A percentile compares a stretch with the other conserved stretches of the same genome.
phyloP scores from a whole-genome alignment of 2,888 invertebrate genomes.

The Osedax fenrisi region DNA sequence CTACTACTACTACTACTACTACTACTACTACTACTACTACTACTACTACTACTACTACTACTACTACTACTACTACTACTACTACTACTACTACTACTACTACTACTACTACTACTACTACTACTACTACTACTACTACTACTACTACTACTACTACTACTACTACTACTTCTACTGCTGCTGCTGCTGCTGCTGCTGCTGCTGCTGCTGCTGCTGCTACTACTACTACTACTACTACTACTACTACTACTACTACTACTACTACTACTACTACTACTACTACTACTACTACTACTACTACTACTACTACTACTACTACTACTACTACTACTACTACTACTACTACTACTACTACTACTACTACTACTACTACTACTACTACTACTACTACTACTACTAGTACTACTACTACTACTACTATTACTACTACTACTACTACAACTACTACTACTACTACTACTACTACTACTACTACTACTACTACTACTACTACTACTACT shows the following conservation, averaged over 20 bases:
- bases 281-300: conserved; percentile 3
- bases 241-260: conserved; percentile 21
- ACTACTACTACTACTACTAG: not conserved
- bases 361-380: not conserved
- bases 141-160: conserved; percentile 14
- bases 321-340: conserved; percentile 18
- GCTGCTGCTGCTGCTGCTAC: conserved; percentile 5
- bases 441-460: not conserved
- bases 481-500: conserved; percentile 19
- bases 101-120: conserved; percentile 16
- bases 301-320: not conserved
- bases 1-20: conserved; percentile 11
- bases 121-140: conserved; percentile 9
- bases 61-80: conserved; percentile 12
- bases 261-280: conserved; percentile 3
- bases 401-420: not conserved
- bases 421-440: not conserved
- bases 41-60: conserved; percentile 14
- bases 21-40: conserved; percentile 12
- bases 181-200: conserved; percentile 4
- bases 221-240: conserved; percentile 15
- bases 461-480: conserved; percentile 22
- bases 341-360: conserved; percentile 13
- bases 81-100: conserved; percentile 14
- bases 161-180: conserved; percentile 9